Evolutionary conservation across 2,113 vertebrate genomes (phyloP).

Genomic region (Tapirus terrestris): DNA sequence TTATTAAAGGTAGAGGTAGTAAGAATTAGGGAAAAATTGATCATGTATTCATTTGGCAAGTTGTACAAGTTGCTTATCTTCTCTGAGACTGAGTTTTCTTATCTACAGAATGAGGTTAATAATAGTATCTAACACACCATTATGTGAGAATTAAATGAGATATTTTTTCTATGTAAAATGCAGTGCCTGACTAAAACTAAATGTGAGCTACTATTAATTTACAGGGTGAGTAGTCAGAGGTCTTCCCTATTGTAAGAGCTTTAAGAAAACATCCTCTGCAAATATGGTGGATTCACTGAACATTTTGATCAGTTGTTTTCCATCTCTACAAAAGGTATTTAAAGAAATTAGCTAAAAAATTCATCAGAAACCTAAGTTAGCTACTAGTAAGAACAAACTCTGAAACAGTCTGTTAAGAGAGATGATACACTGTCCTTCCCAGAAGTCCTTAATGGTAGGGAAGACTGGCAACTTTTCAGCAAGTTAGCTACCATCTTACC

Average conservation of each 20-base stretch:
- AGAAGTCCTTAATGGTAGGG: background rate
- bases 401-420: background rate
- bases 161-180: background rate
- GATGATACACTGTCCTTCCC: background rate
- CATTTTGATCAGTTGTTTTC: background rate
- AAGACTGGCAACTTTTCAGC: background rate
- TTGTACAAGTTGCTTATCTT: slow-evolving; percentile 25
- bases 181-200: background rate
- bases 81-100: slow-evolving; percentile 12
- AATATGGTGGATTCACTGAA: slow-evolving; percentile 15
- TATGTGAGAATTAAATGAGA: slow-evolving; percentile 17
- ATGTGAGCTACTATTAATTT: slow-evolving; percentile 11
- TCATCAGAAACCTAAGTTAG: slow-evolving; percentile 5
- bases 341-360: slow-evolving; percentile 15
- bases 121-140: background rate
- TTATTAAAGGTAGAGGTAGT: background rate
- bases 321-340: background rate
- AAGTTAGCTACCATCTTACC: background rate
- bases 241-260: slow-evolving; percentile 7
- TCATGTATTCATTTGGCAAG: background rate
- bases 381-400: background rate
- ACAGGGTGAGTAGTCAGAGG: background rate
- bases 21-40: slow-evolving; percentile 43
- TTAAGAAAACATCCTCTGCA: slow-evolving; percentile 2
- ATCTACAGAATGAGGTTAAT: slow-evolving; percentile 12